Base-by-base conservation (phyloP, 2,113 vertebrate genomes). In the Cheilinus undulatus region DNA sequence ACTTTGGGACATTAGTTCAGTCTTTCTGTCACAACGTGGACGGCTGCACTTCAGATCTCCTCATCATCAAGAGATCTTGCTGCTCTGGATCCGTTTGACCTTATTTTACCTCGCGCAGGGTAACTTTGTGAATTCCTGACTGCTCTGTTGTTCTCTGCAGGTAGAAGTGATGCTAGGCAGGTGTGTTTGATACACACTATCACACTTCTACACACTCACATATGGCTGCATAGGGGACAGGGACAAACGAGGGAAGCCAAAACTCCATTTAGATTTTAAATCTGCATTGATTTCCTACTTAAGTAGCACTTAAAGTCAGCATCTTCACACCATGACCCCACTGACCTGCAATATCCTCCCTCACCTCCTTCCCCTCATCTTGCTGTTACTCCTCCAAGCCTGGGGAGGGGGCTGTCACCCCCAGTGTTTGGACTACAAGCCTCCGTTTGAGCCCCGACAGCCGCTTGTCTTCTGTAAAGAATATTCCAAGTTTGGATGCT, bases 361-460 rank as follows among this genome's bases (percentile, higher is more conserved):
- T 76, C 45, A 52, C 24, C 54, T 68, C 7, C 58, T 80, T 43
- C 69, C 82, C 14, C 48, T 49, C 3, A 2, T 86, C 36, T 57
- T 89, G 60, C 34, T 92, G 69, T 52, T 93, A 64, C 72, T 94
- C 58, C 65, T 88, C 78, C 76, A 62, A 17, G 50, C 64, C 73
- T 72, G 78, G 80, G 23, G 61, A 71, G 90, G 90, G 61, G 65
- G 70, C 81, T 89, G 86, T 74, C 93, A 93, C 70, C 93, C 93
- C 1, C 91, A 95, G 71, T 95, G 95, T 80, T 86, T 95, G 85
- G 95, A 95, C 85, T 95, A 89, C 86, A 95, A 95, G 61, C 94
- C 95, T 36, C 95, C 95, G 0, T 95, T 95, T 74, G 91, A 90
- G 80, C 94, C 95, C n/a, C 86, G 56, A 1, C 83, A 92, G 76